Conservation (phyloP, 2,888 invertebrate genomes). For the Leucophora obtusa region DNA sequence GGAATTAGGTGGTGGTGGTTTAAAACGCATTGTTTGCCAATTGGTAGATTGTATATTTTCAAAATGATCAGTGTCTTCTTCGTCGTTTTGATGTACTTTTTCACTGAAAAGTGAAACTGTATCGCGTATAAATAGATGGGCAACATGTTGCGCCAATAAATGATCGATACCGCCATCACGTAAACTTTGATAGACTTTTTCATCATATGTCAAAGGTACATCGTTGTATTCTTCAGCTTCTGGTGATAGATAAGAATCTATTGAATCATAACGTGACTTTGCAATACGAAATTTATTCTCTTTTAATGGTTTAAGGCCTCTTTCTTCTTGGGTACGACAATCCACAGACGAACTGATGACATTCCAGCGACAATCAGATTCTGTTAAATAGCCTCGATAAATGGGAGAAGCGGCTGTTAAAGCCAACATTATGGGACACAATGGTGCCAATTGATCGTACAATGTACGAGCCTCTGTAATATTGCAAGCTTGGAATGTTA, state of each 20-base stretch:
- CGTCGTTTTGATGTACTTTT: constrained; percentile 95
- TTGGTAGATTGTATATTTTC: constrained; percentile 99
- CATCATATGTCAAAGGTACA: constrained; percentile 92
- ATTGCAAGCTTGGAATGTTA: constrained; percentile 96
- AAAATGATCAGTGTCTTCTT: constrained; percentile 97
- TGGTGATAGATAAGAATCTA: constrained; percentile 96
- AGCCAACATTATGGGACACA: constrained; percentile 98
- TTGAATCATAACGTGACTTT: constrained; percentile 98
- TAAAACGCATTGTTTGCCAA: constrained; percentile 99
- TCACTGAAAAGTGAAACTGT: constrained; percentile 96
- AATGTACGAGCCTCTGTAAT: constrained; percentile 96
- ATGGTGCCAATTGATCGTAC: constrained; percentile 97
- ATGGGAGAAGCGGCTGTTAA: constrained; percentile 97
- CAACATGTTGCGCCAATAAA: constrained; percentile 95
- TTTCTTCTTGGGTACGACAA: constrained; percentile 94
- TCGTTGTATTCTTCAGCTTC: constrained; percentile 96
- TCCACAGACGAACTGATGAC: constrained; percentile 97
- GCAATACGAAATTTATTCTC: constrained; percentile 89
- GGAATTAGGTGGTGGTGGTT: constrained; percentile 97
- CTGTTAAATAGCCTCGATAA: constrained; percentile 94
- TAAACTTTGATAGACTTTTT: constrained; percentile 89
- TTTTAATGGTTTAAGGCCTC: constrained; percentile 86
- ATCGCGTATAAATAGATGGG: constrained; percentile 98
- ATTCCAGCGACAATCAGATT: constrained; percentile 98
- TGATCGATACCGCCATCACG: constrained; percentile 94